Evolutionary conservation across 2,797 vertebrate species (phyloP).

Genomic region (Chrysocyon brachyurus): DNA sequence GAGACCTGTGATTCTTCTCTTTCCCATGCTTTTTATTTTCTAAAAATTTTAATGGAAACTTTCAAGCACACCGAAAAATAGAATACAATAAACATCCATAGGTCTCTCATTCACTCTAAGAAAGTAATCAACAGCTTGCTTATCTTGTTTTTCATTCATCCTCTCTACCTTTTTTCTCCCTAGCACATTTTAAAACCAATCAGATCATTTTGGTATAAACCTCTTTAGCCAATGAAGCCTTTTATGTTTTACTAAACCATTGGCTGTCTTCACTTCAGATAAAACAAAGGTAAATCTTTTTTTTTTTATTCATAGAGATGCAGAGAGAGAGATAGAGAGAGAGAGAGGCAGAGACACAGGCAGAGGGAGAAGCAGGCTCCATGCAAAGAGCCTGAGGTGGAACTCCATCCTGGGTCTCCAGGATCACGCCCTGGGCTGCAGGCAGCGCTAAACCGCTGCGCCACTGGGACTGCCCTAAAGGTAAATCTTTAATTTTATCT

Average conservation of each 20-base stretch:
- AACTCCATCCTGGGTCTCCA: too few relatives aligned
- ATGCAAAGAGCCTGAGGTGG: too few relatives aligned
- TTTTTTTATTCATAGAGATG: too few relatives aligned
- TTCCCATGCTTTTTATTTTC: background rate
- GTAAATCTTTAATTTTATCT: background rate
- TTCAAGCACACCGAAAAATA: background rate
- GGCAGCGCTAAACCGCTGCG: too few relatives aligned
- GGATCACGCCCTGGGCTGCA: too few relatives aligned
- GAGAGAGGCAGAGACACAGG: too few relatives aligned
- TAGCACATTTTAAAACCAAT: background rate
- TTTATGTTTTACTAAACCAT: background rate
- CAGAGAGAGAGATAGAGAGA: too few relatives aligned
- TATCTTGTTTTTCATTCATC: background rate
- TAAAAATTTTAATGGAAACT: constrained; percentile 5
- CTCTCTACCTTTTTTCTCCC: background rate
- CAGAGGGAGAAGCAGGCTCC: too few relatives aligned
- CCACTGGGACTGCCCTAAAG: too few relatives aligned
- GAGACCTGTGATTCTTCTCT: background rate
- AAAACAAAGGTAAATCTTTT: background rate
- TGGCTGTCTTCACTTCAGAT: background rate
- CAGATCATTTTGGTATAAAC: background rate
- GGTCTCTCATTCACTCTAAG: constrained; percentile 14
- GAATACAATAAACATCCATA: background rate
- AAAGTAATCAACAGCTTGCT: background rate
- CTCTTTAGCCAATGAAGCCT: background rate